phyloP scores from a whole-genome alignment of 2,113 vertebrate genomes.

The Oreocharis arfaki region DNA sequence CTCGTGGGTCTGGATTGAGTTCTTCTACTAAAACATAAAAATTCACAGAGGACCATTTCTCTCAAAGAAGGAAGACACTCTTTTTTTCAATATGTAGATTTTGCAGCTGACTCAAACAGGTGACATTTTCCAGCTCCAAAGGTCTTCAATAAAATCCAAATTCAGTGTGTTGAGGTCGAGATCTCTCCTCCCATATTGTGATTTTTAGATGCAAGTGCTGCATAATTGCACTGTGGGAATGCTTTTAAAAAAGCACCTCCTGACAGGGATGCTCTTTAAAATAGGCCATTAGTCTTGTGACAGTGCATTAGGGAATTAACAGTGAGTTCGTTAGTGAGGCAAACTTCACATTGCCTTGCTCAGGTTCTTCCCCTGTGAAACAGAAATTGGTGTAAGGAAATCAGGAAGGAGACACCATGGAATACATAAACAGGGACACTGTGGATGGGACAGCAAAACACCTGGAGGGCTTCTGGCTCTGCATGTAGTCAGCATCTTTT shows the following conservation, averaged over 20 bases:
- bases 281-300: background rate
- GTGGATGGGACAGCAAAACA: background rate
- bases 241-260: background rate
- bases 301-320: background rate
- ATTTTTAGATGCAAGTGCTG: background rate
- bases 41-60: background rate
- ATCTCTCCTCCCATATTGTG: background rate
- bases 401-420: background rate
- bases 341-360: background rate
- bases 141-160: background rate
- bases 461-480: background rate
- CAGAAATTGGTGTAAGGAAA: accelerated
- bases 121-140: background rate
- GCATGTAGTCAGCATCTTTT: background rate
- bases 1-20: background rate
- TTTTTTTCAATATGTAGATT: background rate
- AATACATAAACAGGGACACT: background rate
- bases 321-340: background rate
- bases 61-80: background rate
- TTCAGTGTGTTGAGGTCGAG: background rate
- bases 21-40: background rate
- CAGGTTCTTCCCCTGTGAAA: background rate
- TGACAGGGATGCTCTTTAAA: background rate
- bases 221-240: background rate
- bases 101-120: background rate